Conservation (phyloP, 2,888 invertebrate genomes). For the Pomacea canaliculata region DNA sequence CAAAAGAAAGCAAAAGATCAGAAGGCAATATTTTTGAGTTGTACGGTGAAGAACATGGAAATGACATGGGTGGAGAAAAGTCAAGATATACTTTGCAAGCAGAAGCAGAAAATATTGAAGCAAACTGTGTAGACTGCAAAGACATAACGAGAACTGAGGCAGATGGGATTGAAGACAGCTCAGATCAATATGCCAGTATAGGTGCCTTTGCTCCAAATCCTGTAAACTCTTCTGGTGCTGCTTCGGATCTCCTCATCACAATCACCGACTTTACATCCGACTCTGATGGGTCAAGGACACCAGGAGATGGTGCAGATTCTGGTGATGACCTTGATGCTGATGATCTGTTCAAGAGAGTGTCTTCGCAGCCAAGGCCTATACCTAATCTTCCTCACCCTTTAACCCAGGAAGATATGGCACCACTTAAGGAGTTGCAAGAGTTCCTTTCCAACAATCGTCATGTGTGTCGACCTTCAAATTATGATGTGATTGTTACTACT, state of each 20-base stretch:
- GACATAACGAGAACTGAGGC: neutral
- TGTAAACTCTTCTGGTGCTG: neutral
- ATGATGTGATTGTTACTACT: neutral
- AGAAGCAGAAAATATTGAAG: too few species aligned
- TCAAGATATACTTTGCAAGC: neutral
- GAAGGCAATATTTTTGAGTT: neutral
- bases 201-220: neutral
- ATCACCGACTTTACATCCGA: neutral
- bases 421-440: constrained; percentile 6
- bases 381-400: constrained; percentile 17
- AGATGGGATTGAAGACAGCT: neutral
- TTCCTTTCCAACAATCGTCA: constrained; percentile 15
- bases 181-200: neutral
- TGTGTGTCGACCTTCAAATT: constrained; percentile 13
- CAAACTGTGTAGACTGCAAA: too few species aligned
- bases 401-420: neutral
- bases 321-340: constrained; percentile 6
- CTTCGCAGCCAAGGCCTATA: neutral
- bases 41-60: neutral
- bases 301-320: neutral
- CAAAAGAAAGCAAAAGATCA: neutral
- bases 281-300: neutral
- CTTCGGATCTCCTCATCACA: too few species aligned
- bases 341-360: neutral
- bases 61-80: neutral